Percentiles rank a stretch among this genome's conserved stretches.
phyloP scores from a whole-genome alignment of 2,797 vertebrate genomes.

The Enteromius trimaculatus region DNA sequence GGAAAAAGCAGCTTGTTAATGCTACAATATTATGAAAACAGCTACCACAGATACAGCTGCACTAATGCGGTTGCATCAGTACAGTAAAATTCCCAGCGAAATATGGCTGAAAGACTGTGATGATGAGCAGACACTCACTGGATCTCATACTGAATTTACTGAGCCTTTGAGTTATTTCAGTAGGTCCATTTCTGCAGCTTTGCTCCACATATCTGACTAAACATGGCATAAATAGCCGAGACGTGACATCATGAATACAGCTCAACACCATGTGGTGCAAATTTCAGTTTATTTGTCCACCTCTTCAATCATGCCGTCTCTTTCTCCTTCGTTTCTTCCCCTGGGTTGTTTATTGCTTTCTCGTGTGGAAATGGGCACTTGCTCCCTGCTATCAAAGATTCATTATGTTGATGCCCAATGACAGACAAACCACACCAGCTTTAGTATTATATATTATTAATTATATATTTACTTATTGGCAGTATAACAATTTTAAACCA shows the following conservation, averaged over 20 bases:
- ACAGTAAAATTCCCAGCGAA: neutral
- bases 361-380: conserved; percentile 28
- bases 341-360: conserved; percentile 41
- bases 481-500: neutral
- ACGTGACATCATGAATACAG: conserved; percentile 6
- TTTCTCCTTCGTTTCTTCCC: conserved; percentile 9
- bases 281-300: conserved; percentile 1
- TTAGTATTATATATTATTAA: neutral
- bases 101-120: neutral
- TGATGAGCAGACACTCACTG: neutral
- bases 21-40: neutral
- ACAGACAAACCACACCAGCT: neutral
- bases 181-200: neutral
- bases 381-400: conserved; percentile 28
- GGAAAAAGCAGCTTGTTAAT: neutral
- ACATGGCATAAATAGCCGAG: neutral
- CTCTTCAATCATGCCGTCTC: neutral
- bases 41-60: neutral
- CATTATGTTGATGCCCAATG: conserved; percentile 3
- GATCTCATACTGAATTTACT: neutral
- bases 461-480: neutral
- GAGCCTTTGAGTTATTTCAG: neutral
- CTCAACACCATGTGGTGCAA: conserved; percentile 7
- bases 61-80: neutral
- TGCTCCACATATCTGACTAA: neutral